These are phyloP conservation scores for Dreissena rostriformis DNA, from an alignment of 1,140 invertebrate genomes.

Conservation along the genomic window DNA sequence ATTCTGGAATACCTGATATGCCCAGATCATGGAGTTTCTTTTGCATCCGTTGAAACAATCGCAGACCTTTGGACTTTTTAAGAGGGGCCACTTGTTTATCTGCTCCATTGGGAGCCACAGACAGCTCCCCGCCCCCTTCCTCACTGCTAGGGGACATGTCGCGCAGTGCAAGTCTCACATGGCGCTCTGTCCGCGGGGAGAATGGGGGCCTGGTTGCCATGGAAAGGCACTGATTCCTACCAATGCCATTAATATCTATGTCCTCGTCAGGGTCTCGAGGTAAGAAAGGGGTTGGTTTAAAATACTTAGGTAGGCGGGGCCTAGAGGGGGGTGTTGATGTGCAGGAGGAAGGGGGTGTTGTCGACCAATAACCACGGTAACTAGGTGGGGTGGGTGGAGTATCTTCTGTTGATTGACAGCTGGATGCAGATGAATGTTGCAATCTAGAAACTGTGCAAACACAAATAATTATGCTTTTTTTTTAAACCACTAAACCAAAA, in stretches of 20 bases:
- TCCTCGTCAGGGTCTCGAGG: conserved; percentile 9
- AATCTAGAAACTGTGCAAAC: conserved; percentile 51
- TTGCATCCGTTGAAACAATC: conserved; percentile 74
- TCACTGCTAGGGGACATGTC: conserved; percentile 47
- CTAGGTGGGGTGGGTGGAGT: not conserved
- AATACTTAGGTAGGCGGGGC: conserved; percentile 45
- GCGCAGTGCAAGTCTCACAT: not conserved
- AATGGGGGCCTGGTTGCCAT: conserved; percentile 15
- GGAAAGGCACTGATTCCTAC: not conserved
- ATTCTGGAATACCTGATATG: conserved; percentile 68
- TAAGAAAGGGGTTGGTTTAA: conserved; percentile 48
- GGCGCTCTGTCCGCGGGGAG: conserved; percentile 12
- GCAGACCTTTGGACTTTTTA: conserved; percentile 69
- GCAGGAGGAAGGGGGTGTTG: conserved; percentile 47
- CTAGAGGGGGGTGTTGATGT: conserved; percentile 40
- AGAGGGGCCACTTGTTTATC: not conserved
- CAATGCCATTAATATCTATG: no score
- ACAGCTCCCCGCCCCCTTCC: conserved; percentile 5
- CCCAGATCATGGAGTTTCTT: conserved; percentile 70
- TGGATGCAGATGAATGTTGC: conserved; percentile 11
- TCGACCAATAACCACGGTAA: not conserved
- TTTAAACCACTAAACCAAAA: no score
- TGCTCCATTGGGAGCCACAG: not conserved
- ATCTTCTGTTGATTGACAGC: conserved; percentile 19
- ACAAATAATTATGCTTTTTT: no score